Evolutionary conservation across 2,113 vertebrate genomes (phyloP), one percentile per base, ranked within the genome.

Genomic region (Periophthalmus modestus): DNA sequence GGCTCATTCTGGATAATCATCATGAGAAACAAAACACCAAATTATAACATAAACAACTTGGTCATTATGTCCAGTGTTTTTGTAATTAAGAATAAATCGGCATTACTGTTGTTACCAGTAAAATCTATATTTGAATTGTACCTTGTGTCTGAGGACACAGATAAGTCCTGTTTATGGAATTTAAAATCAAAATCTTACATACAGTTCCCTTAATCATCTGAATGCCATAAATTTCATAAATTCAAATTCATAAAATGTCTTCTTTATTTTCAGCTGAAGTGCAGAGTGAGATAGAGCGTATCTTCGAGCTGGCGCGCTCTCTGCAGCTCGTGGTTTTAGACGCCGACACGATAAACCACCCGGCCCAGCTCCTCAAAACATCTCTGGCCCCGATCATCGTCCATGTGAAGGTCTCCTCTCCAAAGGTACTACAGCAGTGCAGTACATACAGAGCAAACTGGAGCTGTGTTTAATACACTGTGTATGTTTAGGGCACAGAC

Each of bases 271-370:
- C 68, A 98, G 97, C 97, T 34, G 96, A 98, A 86, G 97, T 98
- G 9, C 97, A 99, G 86, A 98, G 96, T 5, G 97, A 99, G 92
- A 98, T 98, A 0, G 97, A 99, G 89, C 94, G 97, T 19, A 99
- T 98, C 84, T 99, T 99, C 0, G 97, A 99, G 92, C 82, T 99
- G 92, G 97, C 97, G 0, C 95, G 97, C 72, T 98, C 97, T 1
- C 94, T 99, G 67, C 97, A 99, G 92, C 82, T 99, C 82, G 97
- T 98, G 2, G 95, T 96, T 52, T 80, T 99, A 88, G 97, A 99
- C 0, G 97, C 97, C 0, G 97, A 99, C 92, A 98, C 97, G 89
- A 98, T 98, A 92, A 99, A 99, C 93, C 97, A 98, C 84, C 97
- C 97, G 0, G 95, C 97, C 24, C 97, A 98, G 87, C 94, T 99